Evolutionary conservation across 1,140 invertebrate genomes (phyloP).

Genomic region (Drosophila repletoides): DNA sequence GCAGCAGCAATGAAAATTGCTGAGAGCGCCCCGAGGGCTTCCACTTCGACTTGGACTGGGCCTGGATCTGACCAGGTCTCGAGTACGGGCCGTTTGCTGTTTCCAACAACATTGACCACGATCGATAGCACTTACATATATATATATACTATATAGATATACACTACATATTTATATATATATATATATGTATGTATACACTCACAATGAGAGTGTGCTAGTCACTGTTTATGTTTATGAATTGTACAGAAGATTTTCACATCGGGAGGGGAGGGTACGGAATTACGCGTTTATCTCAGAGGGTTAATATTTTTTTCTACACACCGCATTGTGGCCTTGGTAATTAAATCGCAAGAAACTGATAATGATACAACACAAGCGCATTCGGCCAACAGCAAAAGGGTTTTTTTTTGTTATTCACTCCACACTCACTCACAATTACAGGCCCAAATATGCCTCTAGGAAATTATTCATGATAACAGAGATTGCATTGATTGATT

Average conservation of each 20-base stretch:
- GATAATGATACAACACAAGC: conserved; percentile 43
- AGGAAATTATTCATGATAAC: conserved; percentile 80
- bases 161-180: conserved; percentile 7
- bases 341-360: conserved; percentile 75
- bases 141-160: too few species aligned
- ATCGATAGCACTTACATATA: conserved; percentile 65
- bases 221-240: conserved; percentile 64
- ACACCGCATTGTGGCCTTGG: conserved; percentile 53
- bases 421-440: conserved; percentile 24
- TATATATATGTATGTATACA: not conserved
- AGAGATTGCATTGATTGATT: conserved; percentile 79
- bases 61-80: conserved; percentile 42
- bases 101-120: conserved; percentile 70
- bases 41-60: conserved; percentile 61
- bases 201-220: conserved; percentile 10
- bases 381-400: conserved; percentile 38
- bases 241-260: conserved; percentile 66
- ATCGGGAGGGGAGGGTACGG: conserved; percentile 25
- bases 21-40: conserved; percentile 80
- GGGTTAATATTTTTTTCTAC: conserved; percentile 66
- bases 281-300: conserved; percentile 73
- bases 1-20: conserved; percentile 72
- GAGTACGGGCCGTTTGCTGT: conserved; percentile 47
- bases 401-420: conserved; percentile 38
- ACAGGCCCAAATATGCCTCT: conserved; percentile 62